Base-by-base conservation (phyloP, 1,140 invertebrate species). In the Colletes gigas region DNA sequence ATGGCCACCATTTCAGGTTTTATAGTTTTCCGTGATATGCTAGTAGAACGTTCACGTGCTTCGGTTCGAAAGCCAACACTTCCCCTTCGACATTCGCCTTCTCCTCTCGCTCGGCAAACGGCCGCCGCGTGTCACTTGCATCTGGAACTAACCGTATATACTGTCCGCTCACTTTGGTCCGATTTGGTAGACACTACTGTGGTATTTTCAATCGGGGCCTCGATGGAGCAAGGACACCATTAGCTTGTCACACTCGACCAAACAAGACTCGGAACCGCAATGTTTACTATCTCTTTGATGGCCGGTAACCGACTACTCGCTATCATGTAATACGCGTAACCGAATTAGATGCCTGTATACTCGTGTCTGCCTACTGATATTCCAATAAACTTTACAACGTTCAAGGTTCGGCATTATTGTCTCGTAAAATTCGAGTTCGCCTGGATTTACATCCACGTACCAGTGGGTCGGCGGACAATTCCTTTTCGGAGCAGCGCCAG, bases 41-140 rank as follows among this genome's bases (percentile, higher is more conserved):
- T 83, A 89, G 82, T 77, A 66, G 59, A 77, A 84, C 65, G 65
- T 89, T 85, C 73, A 76, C 81, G 81, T 76, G 79, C 78, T 83
- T 75, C 74, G 78, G 72, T 74, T 77, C 80, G 81, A 57, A 83
- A 87, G 82, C 80, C 83, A 69, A 88, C 85, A 70, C 82, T 19
- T 65, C 60, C 54, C 60, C 74, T 78, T 85, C 39, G 78, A 75
- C 71, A 52, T 66, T 78, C 69, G 62, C 78, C 77, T 79, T 88
- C 73, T 81, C 57, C 30, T 63, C 65, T 76, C 57, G 57, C 63
- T 80, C 39, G 69, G 63, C 52, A 39, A 73, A 44, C 71, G 15
- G 65, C 55, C 50, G 68, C 82, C 81, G 80, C 86, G 72, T 87
- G 85, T 89, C 87, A 88, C 79, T 88, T 72, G 84, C 79, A 83